Conservation (phyloP, 1,140 invertebrate genomes). For the Vanessa atalanta region DNA sequence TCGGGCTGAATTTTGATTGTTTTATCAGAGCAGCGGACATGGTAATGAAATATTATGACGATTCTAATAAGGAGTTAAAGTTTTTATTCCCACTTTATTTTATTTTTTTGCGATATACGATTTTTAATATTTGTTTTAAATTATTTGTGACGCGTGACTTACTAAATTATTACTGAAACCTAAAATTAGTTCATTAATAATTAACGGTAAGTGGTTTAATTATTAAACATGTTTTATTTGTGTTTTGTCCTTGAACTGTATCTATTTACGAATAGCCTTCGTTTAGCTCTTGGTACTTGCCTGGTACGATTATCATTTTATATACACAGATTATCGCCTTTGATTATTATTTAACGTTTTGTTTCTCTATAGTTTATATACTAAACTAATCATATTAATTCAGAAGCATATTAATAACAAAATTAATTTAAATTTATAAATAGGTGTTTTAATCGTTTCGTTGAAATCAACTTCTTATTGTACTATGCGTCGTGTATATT, state of each 20-base stretch:
- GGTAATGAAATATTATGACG: conserved; percentile 30
- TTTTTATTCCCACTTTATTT: background rate
- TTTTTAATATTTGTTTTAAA: background rate
- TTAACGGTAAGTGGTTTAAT: background rate
- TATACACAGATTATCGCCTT: conserved; percentile 19
- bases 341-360: conserved; percentile 1
- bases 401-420: too few species aligned
- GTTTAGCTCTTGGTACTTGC: conserved; percentile 23
- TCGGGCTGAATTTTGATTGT: conserved; percentile 68
- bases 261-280: conserved; percentile 14
- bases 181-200: too few species aligned
- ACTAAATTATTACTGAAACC: too few species aligned
- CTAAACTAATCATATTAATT: background rate
- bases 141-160: background rate
- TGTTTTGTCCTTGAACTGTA: background rate
- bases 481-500: too few species aligned
- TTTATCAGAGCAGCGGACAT: conserved; percentile 46
- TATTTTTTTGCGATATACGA: too few species aligned
- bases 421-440: too few species aligned
- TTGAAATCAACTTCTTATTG: too few species aligned
- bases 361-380: background rate
- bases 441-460: too few species aligned
- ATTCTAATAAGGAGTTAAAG: background rate
- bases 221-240: background rate
- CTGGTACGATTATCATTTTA: conserved; percentile 38